Base-by-base conservation (phyloP, 2,888 invertebrate species). In the Drosophila neoperkinsi region DNA sequence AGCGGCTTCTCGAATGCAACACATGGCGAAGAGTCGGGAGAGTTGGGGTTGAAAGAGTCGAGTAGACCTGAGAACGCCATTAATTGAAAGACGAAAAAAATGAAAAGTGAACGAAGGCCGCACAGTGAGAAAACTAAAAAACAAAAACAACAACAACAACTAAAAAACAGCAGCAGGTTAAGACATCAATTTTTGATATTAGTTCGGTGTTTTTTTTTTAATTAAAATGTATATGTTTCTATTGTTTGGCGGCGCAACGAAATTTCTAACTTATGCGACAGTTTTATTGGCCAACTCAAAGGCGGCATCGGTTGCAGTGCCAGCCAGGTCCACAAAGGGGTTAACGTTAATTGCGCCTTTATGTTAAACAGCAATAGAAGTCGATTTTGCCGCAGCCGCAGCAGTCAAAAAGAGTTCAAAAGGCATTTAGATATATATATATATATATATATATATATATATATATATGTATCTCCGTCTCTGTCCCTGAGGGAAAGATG, bases 221-320 rank as follows among this genome's bases (percentile, higher is more conserved):
- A 85, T 80, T 80, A 77, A 88, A 80, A 90, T 85, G 82, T 79
- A 78, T 81, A 84, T 65, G 70, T 79, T 77, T 67, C 55, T 52
- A 82, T 82, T 84, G 83, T 80, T 65, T 51, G 59, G 30, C 30
- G 70, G 82, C 82, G 82, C 79, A 79, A 82, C 79, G 82, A 77
- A 79, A 82, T 81, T 79, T 80, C 61, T 89, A 75, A 88, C 79
- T 88, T 88, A 88, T 88, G 81, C 90, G 88, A 88, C 88, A 89
- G 86, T 88, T 88, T 90, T 90, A 90, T 88, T 68, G 81, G 72
- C 61, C 50, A 57, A 62, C 68, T 68, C 64, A 72, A 79, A 72
- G 77, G 64, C 72, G 60, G 82, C 77, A 63, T 43, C 60, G 78
- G 66, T 53, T 43, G 55, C 72, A 74, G 55, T 70, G 67, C 50